phyloP scores from a whole-genome alignment of 1,140 invertebrate species.

The Pomacea maculata region DNA sequence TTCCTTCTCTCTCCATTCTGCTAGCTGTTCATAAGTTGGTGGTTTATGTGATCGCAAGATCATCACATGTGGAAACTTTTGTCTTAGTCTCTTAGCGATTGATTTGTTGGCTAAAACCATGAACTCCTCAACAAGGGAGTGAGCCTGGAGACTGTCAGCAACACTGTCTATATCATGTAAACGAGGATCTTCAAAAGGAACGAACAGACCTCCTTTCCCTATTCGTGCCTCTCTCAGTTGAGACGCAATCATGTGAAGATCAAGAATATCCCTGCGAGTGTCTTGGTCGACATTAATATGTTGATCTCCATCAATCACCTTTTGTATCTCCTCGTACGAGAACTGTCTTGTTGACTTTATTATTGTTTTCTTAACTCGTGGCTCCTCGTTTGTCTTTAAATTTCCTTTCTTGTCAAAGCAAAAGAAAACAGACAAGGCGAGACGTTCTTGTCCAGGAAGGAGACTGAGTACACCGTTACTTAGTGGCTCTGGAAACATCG shows the following conservation, averaged over 20 bases:
- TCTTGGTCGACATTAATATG: neutral
- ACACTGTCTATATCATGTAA: conserved; percentile 7
- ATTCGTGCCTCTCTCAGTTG: conserved; percentile 19
- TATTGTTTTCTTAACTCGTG: conserved; percentile 2
- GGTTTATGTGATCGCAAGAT: conserved; percentile 23
- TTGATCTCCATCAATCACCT: conserved; percentile 17
- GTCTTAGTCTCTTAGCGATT: conserved; percentile 33
- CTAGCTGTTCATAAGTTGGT: conserved; percentile 26
- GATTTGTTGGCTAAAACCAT: conserved; percentile 45
- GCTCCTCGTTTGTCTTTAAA: conserved; percentile 20
- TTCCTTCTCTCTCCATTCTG: conserved; percentile 27
- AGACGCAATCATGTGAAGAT: conserved; percentile 16
- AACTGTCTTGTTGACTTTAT: conserved; percentile 28
- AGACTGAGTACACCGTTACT: conserved; percentile 63
- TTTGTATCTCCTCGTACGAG: conserved; percentile 29
- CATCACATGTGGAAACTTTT: conserved; percentile 6
- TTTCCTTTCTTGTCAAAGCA: conserved; percentile 30
- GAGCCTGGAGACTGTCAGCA: conserved; percentile 18
- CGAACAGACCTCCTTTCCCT: conserved; percentile 16
- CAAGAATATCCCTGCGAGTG: neutral
- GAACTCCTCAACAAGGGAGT: conserved; percentile 47
- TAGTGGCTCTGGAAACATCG: conserved; percentile 64
- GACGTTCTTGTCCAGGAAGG: conserved; percentile 52
- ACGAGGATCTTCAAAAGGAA: conserved; percentile 26
- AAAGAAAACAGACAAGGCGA: conserved; percentile 48